These are phyloP conservation scores for Tenthredo distinguenda DNA, from an alignment of 2,888 invertebrate genomes.

Conservation along the genomic window DNA sequence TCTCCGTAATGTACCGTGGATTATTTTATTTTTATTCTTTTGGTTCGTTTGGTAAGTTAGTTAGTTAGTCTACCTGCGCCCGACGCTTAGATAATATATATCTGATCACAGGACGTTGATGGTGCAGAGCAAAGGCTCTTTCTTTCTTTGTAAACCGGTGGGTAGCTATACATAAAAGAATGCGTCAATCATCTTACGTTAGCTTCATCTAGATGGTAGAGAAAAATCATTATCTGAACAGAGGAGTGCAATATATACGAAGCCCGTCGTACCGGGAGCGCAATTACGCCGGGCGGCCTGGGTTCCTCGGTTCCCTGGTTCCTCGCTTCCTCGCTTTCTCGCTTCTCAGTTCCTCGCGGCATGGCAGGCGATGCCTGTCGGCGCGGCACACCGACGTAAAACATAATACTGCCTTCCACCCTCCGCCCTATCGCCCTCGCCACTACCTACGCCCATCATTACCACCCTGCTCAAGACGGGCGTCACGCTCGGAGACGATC, in stretches of 20 bases:
- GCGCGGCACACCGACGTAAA: slow-evolving; percentile 47
- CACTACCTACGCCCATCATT: slow-evolving; percentile 36
- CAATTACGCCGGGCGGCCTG: slow-evolving; percentile 42
- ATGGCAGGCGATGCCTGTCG: slow-evolving; percentile 27
- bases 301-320: slow-evolving; percentile 22
- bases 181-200: slow-evolving; percentile 32
- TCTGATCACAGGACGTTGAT: not conserved
- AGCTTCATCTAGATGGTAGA: not conserved
- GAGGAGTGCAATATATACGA: slow-evolving; percentile 45
- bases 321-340: slow-evolving; percentile 16
- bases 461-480: slow-evolving; percentile 47
- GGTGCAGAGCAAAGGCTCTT: not conserved
- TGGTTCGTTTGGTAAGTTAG: not conserved
- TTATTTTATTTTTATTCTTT: not conserved
- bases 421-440: not conserved
- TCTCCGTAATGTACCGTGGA: not conserved
- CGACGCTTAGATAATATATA: not conserved
- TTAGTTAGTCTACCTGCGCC: not conserved
- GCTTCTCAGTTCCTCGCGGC: not conserved
- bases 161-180: not conserved
- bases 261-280: slow-evolving; percentile 16
- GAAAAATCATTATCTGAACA: slow-evolving; percentile 49
- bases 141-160: not conserved
- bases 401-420: slow-evolving; percentile 33
- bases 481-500: slow-evolving; percentile 42